Evolutionary conservation across 2,888 invertebrate species (phyloP), one percentile per base, ranked within the genome.

Genomic region (Lordiphosa andalusiaca): DNA sequence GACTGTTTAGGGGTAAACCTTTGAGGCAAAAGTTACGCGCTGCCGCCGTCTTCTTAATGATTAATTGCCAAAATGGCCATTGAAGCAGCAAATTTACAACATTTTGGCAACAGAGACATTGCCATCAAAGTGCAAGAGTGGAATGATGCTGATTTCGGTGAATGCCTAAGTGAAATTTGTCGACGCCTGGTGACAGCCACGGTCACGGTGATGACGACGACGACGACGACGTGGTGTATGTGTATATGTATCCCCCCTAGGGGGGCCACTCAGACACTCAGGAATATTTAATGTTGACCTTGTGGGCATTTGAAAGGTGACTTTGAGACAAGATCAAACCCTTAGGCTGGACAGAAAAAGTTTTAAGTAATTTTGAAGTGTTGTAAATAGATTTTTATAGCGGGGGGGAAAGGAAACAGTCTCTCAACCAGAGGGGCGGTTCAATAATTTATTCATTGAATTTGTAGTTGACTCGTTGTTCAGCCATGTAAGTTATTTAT

Each of bases 31-130:
- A 61, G 51, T 60, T 67, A 57, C 65, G 73, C 72, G 69, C 54
- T 55, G 56, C 65, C 25, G 39, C 36, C 6, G 9, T 12, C 53
- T 39, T 25, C 6, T 65, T 73, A 66, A 77, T 84, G 80, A 80
- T 84, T 80, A 80, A 80, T 84, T 80, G 70, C 81, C 62, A 67
- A 73, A 69, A 53, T 61, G 69, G 53, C 54, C 69, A 72, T 72
- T 81, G 64, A 57, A 66, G 74, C 62, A 47, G 69, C 38, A 69
- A 73, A 77, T 73, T 66, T 67, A 70, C 56, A 64, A 66, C 66
- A 71, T 67, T 56, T 63, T 54, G 55, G 40, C 38, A 57, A 70
- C 35, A 35, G 47, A 30, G 21, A 19, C 40, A 33, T 23, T 41
- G 51, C 25, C 70, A 71, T 70, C 68, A 70, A 63, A 71, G 65